phyloP scores from a whole-genome alignment of 2,888 invertebrate species.

The Caenorhabditis uteleia region DNA sequence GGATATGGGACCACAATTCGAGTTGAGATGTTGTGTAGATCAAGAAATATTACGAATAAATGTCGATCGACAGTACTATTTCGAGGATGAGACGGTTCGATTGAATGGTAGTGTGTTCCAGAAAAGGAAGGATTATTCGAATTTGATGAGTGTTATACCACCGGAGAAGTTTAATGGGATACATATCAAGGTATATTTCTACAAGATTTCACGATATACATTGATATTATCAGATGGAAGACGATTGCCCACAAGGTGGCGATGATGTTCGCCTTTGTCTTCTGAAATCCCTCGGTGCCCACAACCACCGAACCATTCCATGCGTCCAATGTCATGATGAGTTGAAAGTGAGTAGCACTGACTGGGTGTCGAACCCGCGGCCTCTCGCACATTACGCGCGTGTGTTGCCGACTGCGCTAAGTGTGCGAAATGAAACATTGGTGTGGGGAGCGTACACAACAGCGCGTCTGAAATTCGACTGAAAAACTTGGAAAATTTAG shows the following conservation, averaged over 20 bases:
- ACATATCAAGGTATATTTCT: conserved; percentile 86
- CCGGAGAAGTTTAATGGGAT: conserved; percentile 96
- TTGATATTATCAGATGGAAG: conserved; percentile 81
- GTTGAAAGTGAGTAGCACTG: conserved; percentile 86
- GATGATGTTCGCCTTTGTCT: conserved; percentile 96
- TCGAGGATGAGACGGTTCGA: conserved; percentile 52
- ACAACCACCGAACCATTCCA: conserved; percentile 82
- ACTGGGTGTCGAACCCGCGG: too few species aligned
- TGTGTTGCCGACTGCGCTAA: too few species aligned
- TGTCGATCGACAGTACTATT: conserved; percentile 46
- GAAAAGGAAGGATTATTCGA: conserved; percentile 89
- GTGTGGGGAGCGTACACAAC: too few species aligned
- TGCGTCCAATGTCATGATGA: conserved; percentile 78
- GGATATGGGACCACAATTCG: conserved; percentile 42
- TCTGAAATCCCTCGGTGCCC: conserved; percentile 88
- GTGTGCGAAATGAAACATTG: too few species aligned
- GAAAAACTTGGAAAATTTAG: neutral
- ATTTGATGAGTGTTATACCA: conserved; percentile 86
- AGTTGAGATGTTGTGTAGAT: conserved; percentile 43
- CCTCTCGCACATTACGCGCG: too few species aligned
- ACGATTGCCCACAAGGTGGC: conserved; percentile 96
- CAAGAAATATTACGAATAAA: conserved; percentile 44
- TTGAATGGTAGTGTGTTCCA: conserved; percentile 79
- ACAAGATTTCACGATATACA: neutral
- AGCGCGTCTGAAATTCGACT: too few species aligned